A percentile compares a stretch with the other conserved stretches of the same genome.
phyloP scores from a whole-genome alignment of 2,113 vertebrate genomes.

The Nerophis lumbriciformis region DNA sequence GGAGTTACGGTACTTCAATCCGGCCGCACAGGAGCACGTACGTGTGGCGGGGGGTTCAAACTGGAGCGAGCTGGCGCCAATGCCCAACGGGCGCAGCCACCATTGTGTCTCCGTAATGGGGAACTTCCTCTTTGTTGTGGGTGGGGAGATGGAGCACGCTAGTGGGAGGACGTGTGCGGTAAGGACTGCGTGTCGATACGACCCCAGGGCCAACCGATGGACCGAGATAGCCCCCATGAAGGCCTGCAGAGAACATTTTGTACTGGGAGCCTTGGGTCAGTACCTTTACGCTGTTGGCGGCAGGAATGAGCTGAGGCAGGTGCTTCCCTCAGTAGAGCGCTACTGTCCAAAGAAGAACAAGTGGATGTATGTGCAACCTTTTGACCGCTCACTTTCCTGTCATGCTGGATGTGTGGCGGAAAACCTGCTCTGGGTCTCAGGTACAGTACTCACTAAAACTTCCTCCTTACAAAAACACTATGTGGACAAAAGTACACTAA shows the following conservation, averaged over 20 bases:
- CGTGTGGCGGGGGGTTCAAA: constrained; percentile 81
- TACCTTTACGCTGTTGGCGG: constrained; percentile 89
- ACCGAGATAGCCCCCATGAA: constrained; percentile 94
- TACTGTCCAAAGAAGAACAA: constrained; percentile 97
- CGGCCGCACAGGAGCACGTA: constrained; percentile 80
- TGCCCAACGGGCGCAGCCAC: constrained; percentile 90
- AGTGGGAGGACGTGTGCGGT: constrained; percentile 87
- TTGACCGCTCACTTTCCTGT: constrained; percentile 94
- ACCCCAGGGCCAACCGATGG: constrained; percentile 88
- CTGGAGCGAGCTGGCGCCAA: constrained; percentile 89
- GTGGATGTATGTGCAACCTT: constrained; percentile 92
- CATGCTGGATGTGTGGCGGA: constrained; percentile 93
- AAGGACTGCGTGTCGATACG: constrained; percentile 87
- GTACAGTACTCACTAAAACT: constrained; percentile 67
- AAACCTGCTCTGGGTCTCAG: constrained; percentile 96
- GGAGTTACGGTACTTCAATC: constrained; percentile 92
- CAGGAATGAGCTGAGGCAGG: constrained; percentile 90
- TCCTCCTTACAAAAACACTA: neutral
- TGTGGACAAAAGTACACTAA: neutral
- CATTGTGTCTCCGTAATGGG: constrained; percentile 96
- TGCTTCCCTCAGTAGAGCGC: constrained; percentile 89
- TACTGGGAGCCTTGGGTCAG: constrained; percentile 85
- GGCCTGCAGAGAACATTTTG: constrained; percentile 93
- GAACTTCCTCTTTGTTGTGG: constrained; percentile 91
- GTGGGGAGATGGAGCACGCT: constrained; percentile 88